A percentile compares a stretch with the other conserved stretches of the same genome.
Evolutionary conservation across 2,888 invertebrate genomes (phyloP).

Genomic region (Andrena minutula): DNA sequence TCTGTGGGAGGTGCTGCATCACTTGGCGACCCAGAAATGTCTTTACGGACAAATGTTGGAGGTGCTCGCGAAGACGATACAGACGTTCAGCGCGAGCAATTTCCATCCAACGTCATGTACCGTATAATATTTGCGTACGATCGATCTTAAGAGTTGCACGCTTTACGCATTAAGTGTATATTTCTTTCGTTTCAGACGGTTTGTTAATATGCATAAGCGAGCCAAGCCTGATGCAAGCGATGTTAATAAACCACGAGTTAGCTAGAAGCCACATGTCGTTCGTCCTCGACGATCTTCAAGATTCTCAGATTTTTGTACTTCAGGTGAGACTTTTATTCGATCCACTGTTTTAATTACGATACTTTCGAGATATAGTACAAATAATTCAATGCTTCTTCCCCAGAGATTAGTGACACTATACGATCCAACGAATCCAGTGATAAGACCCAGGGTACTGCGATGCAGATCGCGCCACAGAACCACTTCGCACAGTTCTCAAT

Average conservation of each 20-base stretch:
- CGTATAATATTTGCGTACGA: constrained; percentile 17
- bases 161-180: constrained; percentile 64
- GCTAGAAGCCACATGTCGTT: constrained; percentile 85
- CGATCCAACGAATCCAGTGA: constrained; percentile 88
- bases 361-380: background rate
- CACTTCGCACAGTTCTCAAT: constrained; percentile 85
- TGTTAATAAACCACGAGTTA: constrained; percentile 85
- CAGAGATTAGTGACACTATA: constrained; percentile 86
- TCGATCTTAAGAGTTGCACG: background rate
- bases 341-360: constrained; percentile 5
- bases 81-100: constrained; percentile 68
- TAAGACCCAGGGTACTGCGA: constrained; percentile 85
- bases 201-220: constrained; percentile 86
- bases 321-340: constrained; percentile 84
- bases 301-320: constrained; percentile 86
- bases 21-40: constrained; percentile 86
- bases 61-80: constrained; percentile 86
- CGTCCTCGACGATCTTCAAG: constrained; percentile 86
- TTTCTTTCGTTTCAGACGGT: constrained; percentile 78
- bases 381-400: background rate
- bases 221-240: constrained; percentile 83
- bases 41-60: constrained; percentile 87
- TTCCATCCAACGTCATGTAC: constrained; percentile 73
- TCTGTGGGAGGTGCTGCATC: constrained; percentile 87
- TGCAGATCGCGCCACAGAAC: constrained; percentile 80